Conservation (phyloP, 2,888 invertebrate species). For the Steinernema hermaphroditum region DNA sequence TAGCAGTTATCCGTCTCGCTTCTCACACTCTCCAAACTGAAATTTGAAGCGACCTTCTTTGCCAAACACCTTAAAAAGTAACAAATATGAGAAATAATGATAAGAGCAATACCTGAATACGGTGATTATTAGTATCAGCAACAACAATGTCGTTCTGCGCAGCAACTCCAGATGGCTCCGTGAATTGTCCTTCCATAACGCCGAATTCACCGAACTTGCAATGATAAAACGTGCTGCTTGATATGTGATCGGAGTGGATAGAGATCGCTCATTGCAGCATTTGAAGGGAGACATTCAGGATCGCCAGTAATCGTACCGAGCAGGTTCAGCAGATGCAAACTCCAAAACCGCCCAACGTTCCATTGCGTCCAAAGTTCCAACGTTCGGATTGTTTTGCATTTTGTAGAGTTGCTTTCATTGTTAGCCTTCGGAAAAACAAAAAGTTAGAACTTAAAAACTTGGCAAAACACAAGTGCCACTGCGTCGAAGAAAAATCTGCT, state of each 20-base stretch:
- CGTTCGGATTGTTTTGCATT: no score
- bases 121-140: slow-evolving; percentile 94
- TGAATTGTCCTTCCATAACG: slow-evolving; percentile 80
- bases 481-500: no score
- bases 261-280: slow-evolving; percentile 34
- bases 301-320: background rate
- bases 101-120: slow-evolving; percentile 72
- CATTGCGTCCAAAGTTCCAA: no score
- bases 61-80: slow-evolving; percentile 83
- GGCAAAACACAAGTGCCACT: no score
- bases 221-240: slow-evolving; percentile 95
- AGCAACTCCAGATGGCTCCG: slow-evolving; percentile 98
- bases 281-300: slow-evolving; percentile 1
- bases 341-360: no score
- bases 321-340: slow-evolving; percentile 71
- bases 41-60: slow-evolving; percentile 98
- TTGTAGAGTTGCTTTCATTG: no score
- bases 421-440: no score
- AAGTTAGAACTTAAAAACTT: no score
- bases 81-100: no score
- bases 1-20: slow-evolving; percentile 89
- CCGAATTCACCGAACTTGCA: slow-evolving; percentile 99
- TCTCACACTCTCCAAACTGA: slow-evolving; percentile 96
- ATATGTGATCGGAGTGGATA: slow-evolving; percentile 96
- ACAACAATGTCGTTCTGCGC: slow-evolving; percentile 92